Percentiles rank a stretch among this genome's conserved stretches.
phyloP scores from a whole-genome alignment of 2,888 invertebrate species.

The Plagodis dolabraria region DNA sequence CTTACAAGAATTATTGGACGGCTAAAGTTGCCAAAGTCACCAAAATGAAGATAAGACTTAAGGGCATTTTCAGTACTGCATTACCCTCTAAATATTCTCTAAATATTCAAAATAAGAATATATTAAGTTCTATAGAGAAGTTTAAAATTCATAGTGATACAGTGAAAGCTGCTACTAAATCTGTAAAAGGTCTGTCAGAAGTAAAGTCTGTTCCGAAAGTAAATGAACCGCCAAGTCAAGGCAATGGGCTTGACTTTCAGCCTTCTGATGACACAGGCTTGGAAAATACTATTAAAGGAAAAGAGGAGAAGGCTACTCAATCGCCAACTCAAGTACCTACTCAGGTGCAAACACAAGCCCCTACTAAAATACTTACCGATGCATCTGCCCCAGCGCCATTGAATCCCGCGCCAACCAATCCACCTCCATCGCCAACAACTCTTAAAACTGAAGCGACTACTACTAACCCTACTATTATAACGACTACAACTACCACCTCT shows the following conservation, averaged over 20 bases:
- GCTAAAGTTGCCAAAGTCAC: not conserved
- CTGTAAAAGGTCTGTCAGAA: not conserved
- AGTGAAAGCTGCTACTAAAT: not conserved
- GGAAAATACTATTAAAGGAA: not conserved
- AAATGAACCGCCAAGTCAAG: not conserved
- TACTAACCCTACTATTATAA: not conserved
- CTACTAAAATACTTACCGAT: not conserved
- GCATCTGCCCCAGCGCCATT: not conserved
- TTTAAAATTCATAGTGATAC: not conserved
- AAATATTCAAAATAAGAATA: not conserved
- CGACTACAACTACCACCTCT: conserved; percentile 7
- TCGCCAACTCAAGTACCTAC: not conserved
- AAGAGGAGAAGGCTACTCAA: conserved; percentile 3
- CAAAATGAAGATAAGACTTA: not conserved
- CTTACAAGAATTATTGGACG: not conserved
- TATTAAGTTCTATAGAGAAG: not conserved
- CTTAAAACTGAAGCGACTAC: not conserved
- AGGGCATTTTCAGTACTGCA: not conserved
- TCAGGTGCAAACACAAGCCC: conserved; percentile 5
- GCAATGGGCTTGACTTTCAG: not conserved
- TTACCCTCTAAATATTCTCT: not conserved
- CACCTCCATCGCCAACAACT: too few species aligned
- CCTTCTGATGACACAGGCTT: not conserved
- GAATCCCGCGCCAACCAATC: too few species aligned
- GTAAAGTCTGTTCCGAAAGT: not conserved